Evolutionary conservation across 1,140 invertebrate genomes (phyloP).

Genomic region (Tetramorium alpestre): DNA sequence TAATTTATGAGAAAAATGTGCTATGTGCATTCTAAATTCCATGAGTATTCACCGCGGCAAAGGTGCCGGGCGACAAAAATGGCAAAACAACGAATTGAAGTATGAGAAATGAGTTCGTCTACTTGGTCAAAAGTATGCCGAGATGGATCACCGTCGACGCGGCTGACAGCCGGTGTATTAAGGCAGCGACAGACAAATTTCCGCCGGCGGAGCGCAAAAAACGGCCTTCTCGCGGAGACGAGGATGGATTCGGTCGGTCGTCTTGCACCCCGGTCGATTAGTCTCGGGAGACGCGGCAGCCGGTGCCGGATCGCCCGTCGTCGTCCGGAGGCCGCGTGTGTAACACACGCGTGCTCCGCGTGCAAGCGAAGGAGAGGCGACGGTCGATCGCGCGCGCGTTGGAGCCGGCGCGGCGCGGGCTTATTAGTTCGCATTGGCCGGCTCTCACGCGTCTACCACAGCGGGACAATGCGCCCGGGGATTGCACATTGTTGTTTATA

Average conservation of each 20-base stretch:
- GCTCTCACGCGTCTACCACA: conserved; percentile 60
- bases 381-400: background rate
- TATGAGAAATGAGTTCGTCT: conserved; percentile 1
- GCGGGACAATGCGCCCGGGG: conserved; percentile 79
- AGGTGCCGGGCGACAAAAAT: background rate
- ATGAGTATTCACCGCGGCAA: background rate
- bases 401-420: conserved; percentile 20
- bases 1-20: background rate
- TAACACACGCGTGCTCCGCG: background rate
- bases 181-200: conserved; percentile 74
- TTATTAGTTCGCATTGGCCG: conserved; percentile 78
- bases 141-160: conserved; percentile 65
- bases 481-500: conserved; percentile 86
- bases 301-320: background rate
- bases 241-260: conserved; percentile 63
- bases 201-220: conserved; percentile 63
- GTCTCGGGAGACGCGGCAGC: conserved; percentile 54
- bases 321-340: background rate
- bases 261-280: conserved; percentile 69
- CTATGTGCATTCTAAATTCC: background rate
- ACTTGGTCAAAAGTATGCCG: conserved; percentile 45
- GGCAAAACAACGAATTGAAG: conserved; percentile 37
- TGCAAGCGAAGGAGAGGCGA: background rate
- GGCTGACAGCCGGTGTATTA: conserved; percentile 69
- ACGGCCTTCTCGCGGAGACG: conserved; percentile 46